Base-by-base conservation (phyloP, 2,888 invertebrate genomes). In the Drosophila algonquin region DNA sequence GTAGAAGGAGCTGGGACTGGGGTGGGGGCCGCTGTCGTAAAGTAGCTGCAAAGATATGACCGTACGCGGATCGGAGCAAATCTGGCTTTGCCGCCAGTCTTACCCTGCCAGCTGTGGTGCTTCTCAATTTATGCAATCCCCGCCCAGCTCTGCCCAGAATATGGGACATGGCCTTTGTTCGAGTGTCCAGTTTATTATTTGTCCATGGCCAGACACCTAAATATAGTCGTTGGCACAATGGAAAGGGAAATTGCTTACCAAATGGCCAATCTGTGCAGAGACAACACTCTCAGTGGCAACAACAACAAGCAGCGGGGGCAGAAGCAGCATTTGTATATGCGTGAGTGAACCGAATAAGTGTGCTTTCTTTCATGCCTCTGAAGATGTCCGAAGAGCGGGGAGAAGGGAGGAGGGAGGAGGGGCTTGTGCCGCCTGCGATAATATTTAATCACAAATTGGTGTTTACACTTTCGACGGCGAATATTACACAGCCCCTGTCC, bases 371-470 rank as follows among this genome's bases (percentile, higher is more conserved):
- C 53, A 24, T 57, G 14, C 16, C 57, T 57, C 24, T 51, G 45
- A 12, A 32, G 18, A 40, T 56, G 16, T 54, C 40, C 46, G 46
- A 35, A 27, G 35, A n/a, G 21, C 18, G 3, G 24, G 4, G 24
- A 24, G 24, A 4, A 5, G 24, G 24, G 24, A 4, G 30, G 8
- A n/a, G 44, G 3, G 5, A 24, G 54, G 27, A 6, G 32, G 4
- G 16, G 14, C 16, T 12, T 32, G n/a, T 45, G 46, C 12, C 48
- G 57, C 69, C 76, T 72, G 56, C 58, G 53, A 76, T 76, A 75
- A 65, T 72, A 75, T 76, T 75, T 76, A 76, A 75, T 71, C 76
- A 65, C 76, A 75, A 75, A 76, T 72, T 72, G 75, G 72, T 75
- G 76, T 75, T 71, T 75, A 68, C 73, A 59, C 75, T 50, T 44